Conservation (phyloP, 2,888 invertebrate genomes). For the Aromia moschata region DNA sequence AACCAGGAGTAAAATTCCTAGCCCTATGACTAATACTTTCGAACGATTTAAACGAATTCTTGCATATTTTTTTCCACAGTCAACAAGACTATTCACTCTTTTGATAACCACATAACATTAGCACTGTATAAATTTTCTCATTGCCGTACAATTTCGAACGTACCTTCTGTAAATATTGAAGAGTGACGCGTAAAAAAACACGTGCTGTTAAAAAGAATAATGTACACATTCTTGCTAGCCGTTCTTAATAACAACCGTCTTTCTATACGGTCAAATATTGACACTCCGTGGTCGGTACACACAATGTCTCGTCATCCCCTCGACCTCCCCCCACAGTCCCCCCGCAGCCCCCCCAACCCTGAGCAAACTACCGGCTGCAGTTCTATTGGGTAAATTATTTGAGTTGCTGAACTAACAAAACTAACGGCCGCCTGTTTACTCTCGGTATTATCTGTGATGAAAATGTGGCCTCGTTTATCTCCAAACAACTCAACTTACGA, state of each 20-base stretch:
- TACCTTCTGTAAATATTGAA: neutral
- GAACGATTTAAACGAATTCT: too few species aligned
- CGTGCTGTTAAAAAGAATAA: slow-evolving; percentile 13
- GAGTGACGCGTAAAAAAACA: neutral
- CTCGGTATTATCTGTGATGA: slow-evolving; percentile 63
- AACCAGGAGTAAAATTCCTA: too few species aligned
- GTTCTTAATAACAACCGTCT: slow-evolving; percentile 59
- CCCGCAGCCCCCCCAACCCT: too few species aligned
- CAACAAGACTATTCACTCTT: too few species aligned
- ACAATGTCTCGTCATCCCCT: slow-evolving; percentile 49
- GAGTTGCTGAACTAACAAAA: slow-evolving; percentile 65
- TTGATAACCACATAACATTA: too few species aligned
- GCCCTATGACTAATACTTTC: too few species aligned
- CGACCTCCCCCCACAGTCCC: slow-evolving; percentile 42
- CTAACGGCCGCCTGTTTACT: slow-evolving; percentile 62
- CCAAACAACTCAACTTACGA: slow-evolving; percentile 53
- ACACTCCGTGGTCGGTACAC: slow-evolving; percentile 60
- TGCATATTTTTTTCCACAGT: too few species aligned
- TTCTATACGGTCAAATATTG: slow-evolving; percentile 62
- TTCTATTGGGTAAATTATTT: slow-evolving; percentile 64
- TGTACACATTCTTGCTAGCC: slow-evolving; percentile 23
- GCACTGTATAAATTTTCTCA: too few species aligned
- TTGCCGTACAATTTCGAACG: too few species aligned
- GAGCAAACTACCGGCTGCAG: slow-evolving; percentile 60
- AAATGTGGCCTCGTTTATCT: slow-evolving; percentile 61